phyloP scores from a whole-genome alignment of 2,797 vertebrate genomes.

The Cossypha niveicapilla region DNA sequence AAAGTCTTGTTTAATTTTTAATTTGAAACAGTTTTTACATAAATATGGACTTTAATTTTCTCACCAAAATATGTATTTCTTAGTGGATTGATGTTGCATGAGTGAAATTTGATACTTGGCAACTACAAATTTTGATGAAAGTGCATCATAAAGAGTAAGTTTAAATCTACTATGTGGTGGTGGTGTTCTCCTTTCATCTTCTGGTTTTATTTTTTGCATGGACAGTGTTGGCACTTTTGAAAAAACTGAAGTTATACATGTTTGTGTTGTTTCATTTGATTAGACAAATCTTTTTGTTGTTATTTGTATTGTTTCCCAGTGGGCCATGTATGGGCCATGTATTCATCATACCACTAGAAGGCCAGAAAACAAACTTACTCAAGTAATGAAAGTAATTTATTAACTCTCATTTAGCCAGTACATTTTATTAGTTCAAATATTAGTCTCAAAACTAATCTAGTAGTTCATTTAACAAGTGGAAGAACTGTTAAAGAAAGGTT shows the following conservation, averaged over 20 bases:
- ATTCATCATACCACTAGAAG: neutral
- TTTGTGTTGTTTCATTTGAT: neutral
- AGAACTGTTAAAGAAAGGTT: neutral
- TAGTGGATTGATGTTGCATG: conserved; percentile 58
- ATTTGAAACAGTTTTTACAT: conserved; percentile 43
- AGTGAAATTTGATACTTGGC: conserved; percentile 51
- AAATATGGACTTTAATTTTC: conserved; percentile 46
- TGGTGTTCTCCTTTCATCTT: neutral
- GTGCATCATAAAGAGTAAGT: conserved; percentile 44
- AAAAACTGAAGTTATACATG: neutral
- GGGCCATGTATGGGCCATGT: neutral
- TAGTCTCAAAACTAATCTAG: neutral
- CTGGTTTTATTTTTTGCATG: neutral
- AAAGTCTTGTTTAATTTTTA: conserved; percentile 44
- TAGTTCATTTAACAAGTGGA: neutral
- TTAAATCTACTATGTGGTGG: neutral
- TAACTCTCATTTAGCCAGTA: neutral
- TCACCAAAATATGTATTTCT: conserved; percentile 49
- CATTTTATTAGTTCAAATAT: neutral
- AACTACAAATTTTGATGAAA: conserved; percentile 52
- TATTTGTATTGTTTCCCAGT: neutral
- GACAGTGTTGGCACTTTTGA: neutral
- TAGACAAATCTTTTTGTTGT: neutral
- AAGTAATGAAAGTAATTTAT: neutral
- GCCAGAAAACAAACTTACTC: neutral